Evolutionary conservation across 2,113 vertebrate genomes (phyloP), one percentile per base, ranked within the genome.

Genomic region (Calidris pugnax): DNA sequence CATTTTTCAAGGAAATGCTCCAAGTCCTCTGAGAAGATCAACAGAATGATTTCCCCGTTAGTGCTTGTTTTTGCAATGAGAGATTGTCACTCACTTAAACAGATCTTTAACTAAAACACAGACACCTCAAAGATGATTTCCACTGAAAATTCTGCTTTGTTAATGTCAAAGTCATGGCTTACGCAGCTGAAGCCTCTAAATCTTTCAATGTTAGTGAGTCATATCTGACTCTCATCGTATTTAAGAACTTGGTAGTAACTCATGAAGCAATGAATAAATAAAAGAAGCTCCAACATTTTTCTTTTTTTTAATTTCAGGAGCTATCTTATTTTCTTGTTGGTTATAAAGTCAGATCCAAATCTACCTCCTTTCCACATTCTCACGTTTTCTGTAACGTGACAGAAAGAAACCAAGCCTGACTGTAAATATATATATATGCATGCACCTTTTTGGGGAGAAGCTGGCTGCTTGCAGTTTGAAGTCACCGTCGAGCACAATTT

Each of bases 401-500:
- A 87, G 64, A 63, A 35, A 77, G 71, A 84, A 69, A 28, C 33
- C 37, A 41, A 90, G 51, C 68, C 55, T 3, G 63, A 62, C 37
- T 23, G 14, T 37, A 19, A 3, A 41, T 10, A 19, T 13, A 53
- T 48, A 30, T 18, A 23, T 14, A 59, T 33, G 33, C 12, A 48
- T 20, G 16, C 47, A 32, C 98, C 98, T 98, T 96, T 96, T 68
- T 13, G 92, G 90, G 41, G 98, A 87, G 32, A 97, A 93, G 53
- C 57, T 95, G 75, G n/a, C 89, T 30, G 96, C 96, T 92, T 95
- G 97, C 71, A 95, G 72, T 59, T 71, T 79, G 93, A 97, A 97
- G 94, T 98, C 98, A 56, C 35, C 27, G 53, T 96, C 97, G 84
- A 97, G 89, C 24, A 96, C 94, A n/a, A 93, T 96, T 87, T 98